Evolutionary conservation across 2,797 vertebrate genomes (phyloP).

Genomic region (Sphenodon punctatus): DNA sequence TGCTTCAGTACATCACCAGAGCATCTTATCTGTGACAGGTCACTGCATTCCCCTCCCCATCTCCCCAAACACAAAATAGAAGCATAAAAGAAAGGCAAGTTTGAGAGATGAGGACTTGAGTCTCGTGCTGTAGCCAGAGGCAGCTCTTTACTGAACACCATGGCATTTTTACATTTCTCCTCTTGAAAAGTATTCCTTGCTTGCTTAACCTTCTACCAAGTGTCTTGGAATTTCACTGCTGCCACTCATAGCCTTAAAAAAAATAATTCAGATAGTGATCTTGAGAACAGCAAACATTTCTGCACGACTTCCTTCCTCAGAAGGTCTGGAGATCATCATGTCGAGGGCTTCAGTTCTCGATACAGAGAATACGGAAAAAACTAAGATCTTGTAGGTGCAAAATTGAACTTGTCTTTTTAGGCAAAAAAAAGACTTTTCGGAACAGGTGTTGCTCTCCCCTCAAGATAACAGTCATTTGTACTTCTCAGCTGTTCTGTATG

Average conservation of each 20-base stretch:
- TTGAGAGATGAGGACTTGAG: constrained; percentile 59
- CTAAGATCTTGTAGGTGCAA: constrained; percentile 80
- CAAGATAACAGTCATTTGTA: constrained; percentile 62
- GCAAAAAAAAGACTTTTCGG: constrained; percentile 71
- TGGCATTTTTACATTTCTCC: constrained; percentile 14
- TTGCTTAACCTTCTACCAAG: constrained; percentile 47
- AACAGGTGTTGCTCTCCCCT: constrained; percentile 64
- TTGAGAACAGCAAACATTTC: constrained; percentile 67
- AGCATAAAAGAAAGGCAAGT: constrained; percentile 58
- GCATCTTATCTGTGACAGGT: constrained; percentile 31
- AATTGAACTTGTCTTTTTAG: constrained; percentile 73
- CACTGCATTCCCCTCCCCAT: not conserved
- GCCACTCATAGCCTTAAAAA: constrained; percentile 47
- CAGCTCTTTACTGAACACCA: not conserved
- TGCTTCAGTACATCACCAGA: constrained; percentile 5
- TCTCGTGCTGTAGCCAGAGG: constrained; percentile 28
- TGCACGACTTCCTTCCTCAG: constrained; percentile 74
- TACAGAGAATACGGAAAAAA: constrained; percentile 74
- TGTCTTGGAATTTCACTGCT: constrained; percentile 62
- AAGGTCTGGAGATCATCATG: constrained; percentile 67
- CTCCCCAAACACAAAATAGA: constrained; percentile 32
- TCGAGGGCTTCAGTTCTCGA: constrained; percentile 73
- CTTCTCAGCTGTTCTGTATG: not conserved
- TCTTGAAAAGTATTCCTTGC: constrained; percentile 38
- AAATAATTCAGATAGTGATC: constrained; percentile 73